These are phyloP conservation scores for Deilephila elpenor DNA, from an alignment of 2,888 invertebrate species.

Conservation along the genomic window DNA sequence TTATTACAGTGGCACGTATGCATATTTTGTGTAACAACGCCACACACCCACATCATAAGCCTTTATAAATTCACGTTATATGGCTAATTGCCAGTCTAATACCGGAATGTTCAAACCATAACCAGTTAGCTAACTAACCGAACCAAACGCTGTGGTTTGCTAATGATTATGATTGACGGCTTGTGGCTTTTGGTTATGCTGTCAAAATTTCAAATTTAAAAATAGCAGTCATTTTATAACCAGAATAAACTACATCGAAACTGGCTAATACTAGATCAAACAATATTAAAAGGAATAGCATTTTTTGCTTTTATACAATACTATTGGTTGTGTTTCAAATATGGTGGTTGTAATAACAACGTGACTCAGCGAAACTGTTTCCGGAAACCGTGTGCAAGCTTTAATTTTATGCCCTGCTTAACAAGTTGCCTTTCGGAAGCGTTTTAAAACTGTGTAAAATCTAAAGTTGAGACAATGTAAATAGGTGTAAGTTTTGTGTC, in stretches of 20 bases:
- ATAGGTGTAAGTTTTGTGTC: not conserved
- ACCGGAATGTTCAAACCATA: not conserved
- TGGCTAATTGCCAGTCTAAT: constrained; percentile 3
- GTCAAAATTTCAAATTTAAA: not conserved
- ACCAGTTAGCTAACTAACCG: not conserved
- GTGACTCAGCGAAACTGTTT: constrained; percentile 23
- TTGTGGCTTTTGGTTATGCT: no score
- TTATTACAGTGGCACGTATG: not conserved
- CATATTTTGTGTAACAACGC: not conserved
- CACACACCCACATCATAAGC: not conserved
- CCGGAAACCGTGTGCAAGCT: constrained; percentile 1
- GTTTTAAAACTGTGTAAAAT: not conserved
- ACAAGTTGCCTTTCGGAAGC: constrained; percentile 10
- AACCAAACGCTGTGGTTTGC: constrained; percentile 6
- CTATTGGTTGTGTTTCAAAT: not conserved
- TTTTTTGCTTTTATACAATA: not conserved
- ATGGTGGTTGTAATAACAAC: constrained; percentile 7
- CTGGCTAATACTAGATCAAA: not conserved
- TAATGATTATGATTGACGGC: not conserved
- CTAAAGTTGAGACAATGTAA: not conserved
- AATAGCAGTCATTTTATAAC: no score
- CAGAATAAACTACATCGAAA: not conserved
- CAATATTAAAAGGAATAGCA: not conserved
- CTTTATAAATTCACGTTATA: constrained; percentile 1
- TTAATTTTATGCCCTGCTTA: constrained; percentile 22